A percentile compares a stretch with the other conserved stretches of the same genome.
Evolutionary conservation across 2,888 invertebrate genomes (phyloP).

Genomic region (Ormia ochracea): DNA sequence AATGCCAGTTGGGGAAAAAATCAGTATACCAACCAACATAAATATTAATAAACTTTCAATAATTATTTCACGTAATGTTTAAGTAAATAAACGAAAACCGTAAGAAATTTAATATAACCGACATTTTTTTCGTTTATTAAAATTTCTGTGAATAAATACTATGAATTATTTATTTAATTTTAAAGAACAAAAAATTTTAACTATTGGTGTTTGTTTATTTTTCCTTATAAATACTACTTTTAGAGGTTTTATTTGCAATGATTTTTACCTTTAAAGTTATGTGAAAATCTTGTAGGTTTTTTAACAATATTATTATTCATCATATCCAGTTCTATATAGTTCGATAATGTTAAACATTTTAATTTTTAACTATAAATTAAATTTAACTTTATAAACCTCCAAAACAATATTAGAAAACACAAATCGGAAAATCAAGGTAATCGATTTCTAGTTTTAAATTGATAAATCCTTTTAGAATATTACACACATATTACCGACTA

Average conservation of each 20-base stretch:
- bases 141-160: constrained; percentile 55
- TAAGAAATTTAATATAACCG: constrained; percentile 32
- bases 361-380: too few species aligned
- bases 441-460: too few species aligned
- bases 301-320: not conserved
- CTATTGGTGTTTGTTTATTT: constrained; percentile 52
- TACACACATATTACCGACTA: too few species aligned
- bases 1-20: constrained; percentile 23
- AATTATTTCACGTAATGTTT: constrained; percentile 54
- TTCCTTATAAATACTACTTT: not conserved
- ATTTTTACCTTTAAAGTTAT: constrained; percentile 31
- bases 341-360: too few species aligned
- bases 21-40: constrained; percentile 22
- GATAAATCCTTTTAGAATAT: too few species aligned
- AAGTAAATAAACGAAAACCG: constrained; percentile 42
- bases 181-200: constrained; percentile 43
- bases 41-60: constrained; percentile 36
- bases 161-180: constrained; percentile 50
- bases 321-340: too few species aligned
- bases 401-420: too few species aligned
- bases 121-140: constrained; percentile 50
- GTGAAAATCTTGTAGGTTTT: constrained; percentile 34
- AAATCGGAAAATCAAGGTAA: too few species aligned
- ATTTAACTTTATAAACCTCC: too few species aligned
- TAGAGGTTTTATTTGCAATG: constrained; percentile 1